Evolutionary conservation across 2,888 invertebrate genomes (phyloP), one percentile per base, ranked within the genome.

Genomic region (Hylaea fasciaria): DNA sequence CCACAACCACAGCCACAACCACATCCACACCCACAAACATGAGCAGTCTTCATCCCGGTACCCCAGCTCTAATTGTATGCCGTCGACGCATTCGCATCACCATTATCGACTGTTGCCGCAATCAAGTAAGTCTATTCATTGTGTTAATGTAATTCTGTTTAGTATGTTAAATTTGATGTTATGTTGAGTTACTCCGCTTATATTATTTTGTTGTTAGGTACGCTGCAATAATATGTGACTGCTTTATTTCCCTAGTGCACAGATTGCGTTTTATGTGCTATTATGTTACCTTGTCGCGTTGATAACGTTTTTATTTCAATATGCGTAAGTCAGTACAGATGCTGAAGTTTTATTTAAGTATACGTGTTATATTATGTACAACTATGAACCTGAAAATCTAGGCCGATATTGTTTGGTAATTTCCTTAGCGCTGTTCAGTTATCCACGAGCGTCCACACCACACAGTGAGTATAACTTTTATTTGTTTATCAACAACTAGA

Each of bases 381-480:
- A 40, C 13, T 13, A 40, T 12, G 12, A 5, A 44, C 22, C 2
- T 45, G 28, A 53, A 46, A 37, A 9, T 5, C 5, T 57, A 50
- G 29, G 44, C 49, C 58, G 16, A 37, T 13, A 57, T 47, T 56
- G 57, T 54, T 62, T 60, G 44, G 45, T 57, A 65, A 74, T 82
- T 87, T 88, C 85, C 89, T 91, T 87, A 91, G 82, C 85, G 63
- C 65, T 37, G 64, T 64, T 66, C 91, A 92, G 91, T 82, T 91
- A 92, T 86, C 91, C 91, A 79, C 85, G 91, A 85, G 91, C 91
- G 71, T 87, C 91, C 67, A 92, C 91, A 85, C 91, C 91, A 81
- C 91, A 91, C 76, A 88, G 90, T 92, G 80, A 92, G 91, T 91
- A 69, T 41, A 40, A 22, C 3, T 22, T 53, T n/a, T n/a, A 0